Base-by-base conservation (phyloP, 2,797 vertebrate species). In the Hirundo rustica region DNA sequence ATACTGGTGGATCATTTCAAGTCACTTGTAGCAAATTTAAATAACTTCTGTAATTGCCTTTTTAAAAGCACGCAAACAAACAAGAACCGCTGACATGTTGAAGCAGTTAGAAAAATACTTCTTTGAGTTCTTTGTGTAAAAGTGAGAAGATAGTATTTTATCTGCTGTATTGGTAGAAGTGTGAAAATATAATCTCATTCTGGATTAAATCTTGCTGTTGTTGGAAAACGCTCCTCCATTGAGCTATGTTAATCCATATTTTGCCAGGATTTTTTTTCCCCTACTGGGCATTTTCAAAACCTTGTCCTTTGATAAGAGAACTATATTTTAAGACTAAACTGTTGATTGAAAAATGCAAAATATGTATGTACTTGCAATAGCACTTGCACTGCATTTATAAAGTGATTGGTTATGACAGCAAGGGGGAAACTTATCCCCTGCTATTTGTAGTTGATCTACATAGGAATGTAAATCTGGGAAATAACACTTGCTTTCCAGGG, bases 321-420 rank as follows among this genome's bases (percentile, higher is more conserved):
- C 60, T 70, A 3, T 93, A 72, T 85, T 89, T 95, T 91, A 83
- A 93, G 87, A 93, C 91, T 66, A 65, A 91, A 82, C 50, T 84
- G 44, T 84, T 90, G 88, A 75, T 81, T 77, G 34, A 95, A 97
- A 95, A 92, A 92, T 78, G 79, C 13, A 88, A 89, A 96, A 42
- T 91, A 92, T 80, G 45, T 85, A 71, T 87, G 82, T 80, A 44
- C 66, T 95, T 93, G 57, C n/a, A 75, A n/a, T 75, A 80, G 68
- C 73, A 83, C 64, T 93, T 89, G 10, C 29, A 22, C 16, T 73
- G 44, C 36, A 45, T 83, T 83, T 83, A 13, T 67, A 22, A 73
- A 73, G 19, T 36, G 48, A 30, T 62, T 73, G 42, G 19, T 67
- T 73, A 29, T 89, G 87, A 88, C 70, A 93, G 50, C 68, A 72